These are phyloP conservation scores for Oreocharis arfaki DNA, from an alignment of 2,113 vertebrate genomes.

Conservation along the genomic window DNA sequence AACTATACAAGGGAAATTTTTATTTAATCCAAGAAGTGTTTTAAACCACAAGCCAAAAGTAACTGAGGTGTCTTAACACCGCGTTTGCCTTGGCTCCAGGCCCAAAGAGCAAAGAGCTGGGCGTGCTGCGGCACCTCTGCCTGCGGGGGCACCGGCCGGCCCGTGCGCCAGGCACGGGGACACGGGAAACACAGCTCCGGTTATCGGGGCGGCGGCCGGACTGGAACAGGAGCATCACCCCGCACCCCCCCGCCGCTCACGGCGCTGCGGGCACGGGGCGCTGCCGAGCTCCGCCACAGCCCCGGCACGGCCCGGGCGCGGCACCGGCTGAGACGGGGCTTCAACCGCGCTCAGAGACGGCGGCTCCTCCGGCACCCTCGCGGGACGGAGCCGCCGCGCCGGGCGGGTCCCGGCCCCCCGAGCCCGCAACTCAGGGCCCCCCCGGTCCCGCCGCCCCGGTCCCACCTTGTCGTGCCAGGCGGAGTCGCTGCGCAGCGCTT, in stretches of 20 bases:
- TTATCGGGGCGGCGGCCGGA: background rate
- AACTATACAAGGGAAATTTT: background rate
- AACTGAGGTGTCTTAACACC: accelerated
- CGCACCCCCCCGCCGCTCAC: no score
- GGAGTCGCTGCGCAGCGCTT: no score
- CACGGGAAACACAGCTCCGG: background rate
- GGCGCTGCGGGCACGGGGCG: background rate
- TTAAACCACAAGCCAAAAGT: background rate
- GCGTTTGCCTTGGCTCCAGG: accelerated
- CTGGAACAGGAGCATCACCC: no score
- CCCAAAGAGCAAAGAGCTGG: background rate
- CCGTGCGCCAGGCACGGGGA: background rate
- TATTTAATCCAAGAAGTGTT: background rate
- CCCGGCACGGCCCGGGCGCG: background rate
- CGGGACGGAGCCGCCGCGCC: no score
- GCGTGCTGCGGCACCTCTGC: background rate
- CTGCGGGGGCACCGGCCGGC: background rate
- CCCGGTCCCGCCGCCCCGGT: no score
- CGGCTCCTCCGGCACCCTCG: background rate
- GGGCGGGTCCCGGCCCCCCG: no score
- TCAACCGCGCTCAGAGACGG: background rate
- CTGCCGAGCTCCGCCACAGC: background rate
- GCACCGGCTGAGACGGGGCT: background rate
- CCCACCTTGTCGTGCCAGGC: no score
- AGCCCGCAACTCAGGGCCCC: no score